phyloP scores from a whole-genome alignment of 2,113 vertebrate species.

The Brachyhypopomus gauderio region DNA sequence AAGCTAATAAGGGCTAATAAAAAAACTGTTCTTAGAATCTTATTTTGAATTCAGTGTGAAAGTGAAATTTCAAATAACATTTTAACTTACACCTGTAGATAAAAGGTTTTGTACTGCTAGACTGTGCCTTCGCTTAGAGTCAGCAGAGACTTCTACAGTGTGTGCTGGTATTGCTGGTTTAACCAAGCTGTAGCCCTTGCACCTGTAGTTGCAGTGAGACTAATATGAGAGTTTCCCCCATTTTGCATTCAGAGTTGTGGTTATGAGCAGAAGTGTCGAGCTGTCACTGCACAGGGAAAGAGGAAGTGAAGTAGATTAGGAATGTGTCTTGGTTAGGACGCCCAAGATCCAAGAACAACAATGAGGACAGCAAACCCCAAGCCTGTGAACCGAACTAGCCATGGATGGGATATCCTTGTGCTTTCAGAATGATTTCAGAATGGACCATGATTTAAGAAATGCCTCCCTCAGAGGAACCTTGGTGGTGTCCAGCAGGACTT shows the following conservation, averaged over 20 bases:
- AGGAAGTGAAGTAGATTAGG: slow-evolving; percentile 47
- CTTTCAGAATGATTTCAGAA: neutral
- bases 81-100: neutral
- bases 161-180: slow-evolving; percentile 24
- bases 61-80: neutral
- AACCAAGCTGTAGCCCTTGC: slow-evolving; percentile 4
- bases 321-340: slow-evolving; percentile 43
- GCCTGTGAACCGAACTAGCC: slow-evolving; percentile 34
- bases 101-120: slow-evolving; percentile 10
- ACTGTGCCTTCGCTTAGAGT: slow-evolving; percentile 29
- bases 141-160: slow-evolving; percentile 26
- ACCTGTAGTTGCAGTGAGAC: slow-evolving; percentile 25
- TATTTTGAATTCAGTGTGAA: neutral
- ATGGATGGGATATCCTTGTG: slow-evolving; percentile 35
- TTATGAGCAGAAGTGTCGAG: slow-evolving; percentile 33
- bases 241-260: slow-evolving; percentile 32
- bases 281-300: slow-evolving; percentile 35
- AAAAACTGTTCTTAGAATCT: neutral
- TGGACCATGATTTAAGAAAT: neutral
- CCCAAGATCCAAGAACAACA: slow-evolving; percentile 33
- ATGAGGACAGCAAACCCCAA: slow-evolving; percentile 31
- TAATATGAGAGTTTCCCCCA: slow-evolving; percentile 29
- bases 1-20: neutral
- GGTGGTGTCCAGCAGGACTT: slow-evolving; percentile 20
- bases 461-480: slow-evolving; percentile 20